Evolutionary conservation across 2,888 invertebrate genomes (phyloP), one percentile per base, ranked within the genome.

Genomic region (Scaptomyza reducta): DNA sequence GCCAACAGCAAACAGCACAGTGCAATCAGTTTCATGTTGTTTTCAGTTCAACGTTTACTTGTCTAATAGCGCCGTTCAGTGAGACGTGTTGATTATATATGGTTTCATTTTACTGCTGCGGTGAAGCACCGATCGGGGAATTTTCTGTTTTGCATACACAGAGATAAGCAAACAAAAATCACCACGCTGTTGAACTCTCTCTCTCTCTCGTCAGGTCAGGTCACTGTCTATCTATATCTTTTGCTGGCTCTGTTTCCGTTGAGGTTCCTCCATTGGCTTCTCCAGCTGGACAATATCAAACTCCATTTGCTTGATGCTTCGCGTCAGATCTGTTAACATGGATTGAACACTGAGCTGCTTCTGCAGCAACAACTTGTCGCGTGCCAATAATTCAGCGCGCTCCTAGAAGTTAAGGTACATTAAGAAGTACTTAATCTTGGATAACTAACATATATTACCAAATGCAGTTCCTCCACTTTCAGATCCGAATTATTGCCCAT

Each of bases 301-400:
- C n/a, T 83, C 80, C 45, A 85, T 66, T 51, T 77, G 70, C 7
- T 58, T 63, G 3, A 83, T 82, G 53, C 55, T 70, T 0, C 85
- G 70, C 5, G 85, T 85, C 29, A 83, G 44, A 16, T 83, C 83
- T 0, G 80, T 77, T 5, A 83, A 4, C 49, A 62, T 67, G 6
- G 50, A 53, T 29, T 83, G 77, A 0, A 74, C 10, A 5, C 65
- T 53, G 0, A 70, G 67, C 31, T 84, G 84, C 44, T 68, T 51
- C 0, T 61, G 16, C 6, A 44, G 5, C 6, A 83, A 46, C 4
- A 47, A 10, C 11, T 45, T 40, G 7, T 42, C 40, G 0, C 53
- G 70, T 13, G n/a, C 35, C 6, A 51, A 42, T 22, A 67, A 56
- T 25, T 70, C 49, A 9, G 35, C 16, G 25, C 79, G 74, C 46